phyloP scores from a whole-genome alignment of 2,113 vertebrate genomes.

The Rhinichthys klamathensis region DNA sequence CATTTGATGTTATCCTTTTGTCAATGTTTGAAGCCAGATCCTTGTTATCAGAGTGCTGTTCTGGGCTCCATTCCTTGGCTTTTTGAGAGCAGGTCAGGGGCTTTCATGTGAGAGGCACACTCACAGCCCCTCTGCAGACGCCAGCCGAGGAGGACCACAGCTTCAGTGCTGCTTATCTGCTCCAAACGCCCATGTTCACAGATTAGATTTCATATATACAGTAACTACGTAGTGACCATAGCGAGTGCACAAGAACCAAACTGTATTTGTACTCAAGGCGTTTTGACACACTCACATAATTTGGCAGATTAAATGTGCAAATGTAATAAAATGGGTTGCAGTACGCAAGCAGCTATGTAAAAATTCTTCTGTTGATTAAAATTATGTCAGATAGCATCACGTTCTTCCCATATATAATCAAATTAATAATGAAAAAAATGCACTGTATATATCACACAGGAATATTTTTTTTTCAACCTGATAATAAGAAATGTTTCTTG shows the following conservation, averaged over 20 bases:
- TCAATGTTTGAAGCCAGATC: constrained; percentile 87
- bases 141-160: constrained; percentile 70
- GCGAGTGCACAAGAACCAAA: not conserved
- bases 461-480: too few relatives aligned
- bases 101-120: constrained; percentile 87
- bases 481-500: too few relatives aligned
- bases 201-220: constrained; percentile 65
- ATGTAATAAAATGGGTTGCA: not conserved
- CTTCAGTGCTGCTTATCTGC: constrained; percentile 74
- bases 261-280: not conserved
- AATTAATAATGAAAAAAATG: too few relatives aligned
- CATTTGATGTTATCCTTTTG: constrained; percentile 88
- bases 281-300: not conserved
- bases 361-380: not conserved
- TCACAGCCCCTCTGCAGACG: constrained; percentile 62
- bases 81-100: constrained; percentile 78
- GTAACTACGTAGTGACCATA: not conserved
- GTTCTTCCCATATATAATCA: too few relatives aligned
- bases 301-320: not conserved
- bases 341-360: not conserved
- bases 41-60: constrained; percentile 88
- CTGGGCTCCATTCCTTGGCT: constrained; percentile 85
- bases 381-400: not conserved
- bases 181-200: constrained; percentile 68
- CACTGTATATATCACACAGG: not conserved